Conservation (phyloP, 2,888 invertebrate genomes). For the Drosophila kokeensis region DNA sequence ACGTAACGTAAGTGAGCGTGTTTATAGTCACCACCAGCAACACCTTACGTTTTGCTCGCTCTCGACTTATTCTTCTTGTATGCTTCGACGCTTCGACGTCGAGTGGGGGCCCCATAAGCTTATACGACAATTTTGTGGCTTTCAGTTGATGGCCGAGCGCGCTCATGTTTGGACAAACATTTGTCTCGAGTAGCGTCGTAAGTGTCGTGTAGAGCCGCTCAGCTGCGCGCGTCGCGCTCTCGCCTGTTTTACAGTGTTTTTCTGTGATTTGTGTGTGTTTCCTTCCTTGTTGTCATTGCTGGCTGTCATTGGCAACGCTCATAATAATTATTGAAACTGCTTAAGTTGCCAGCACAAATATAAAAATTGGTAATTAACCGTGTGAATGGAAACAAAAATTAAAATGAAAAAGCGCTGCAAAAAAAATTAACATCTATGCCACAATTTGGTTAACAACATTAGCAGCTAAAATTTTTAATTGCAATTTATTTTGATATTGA, state of each 20-base stretch:
- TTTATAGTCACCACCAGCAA: constrained; percentile 21
- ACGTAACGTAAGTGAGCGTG: constrained; percentile 50
- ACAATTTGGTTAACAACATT: constrained; percentile 33
- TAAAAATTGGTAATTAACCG: constrained; percentile 65
- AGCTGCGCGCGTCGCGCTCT: constrained; percentile 74
- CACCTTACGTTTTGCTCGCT: constrained; percentile 47
- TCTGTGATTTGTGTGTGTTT: constrained; percentile 27
- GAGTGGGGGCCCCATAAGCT: constrained; percentile 45
- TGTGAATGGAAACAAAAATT: constrained; percentile 35
- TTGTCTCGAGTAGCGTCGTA: constrained; percentile 14
- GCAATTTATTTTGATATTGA: constrained; percentile 67
- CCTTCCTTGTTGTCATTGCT: constrained; percentile 31
- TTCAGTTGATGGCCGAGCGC: constrained; percentile 69
- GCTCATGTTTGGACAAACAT: constrained; percentile 60
- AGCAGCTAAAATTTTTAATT: constrained; percentile 48
- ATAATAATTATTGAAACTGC: constrained; percentile 55
- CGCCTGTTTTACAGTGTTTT: constrained; percentile 22
- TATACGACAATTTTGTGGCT: constrained; percentile 57
- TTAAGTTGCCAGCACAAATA: constrained; percentile 43
- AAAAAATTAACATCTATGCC: constrained; percentile 25
- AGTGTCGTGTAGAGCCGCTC: constrained; percentile 47
- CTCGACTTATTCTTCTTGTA: constrained; percentile 36
- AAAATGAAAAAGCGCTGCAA: constrained; percentile 37
- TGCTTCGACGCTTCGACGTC: constrained; percentile 32
- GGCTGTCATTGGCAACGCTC: constrained; percentile 66